Evolutionary conservation across 37 sponge, comb jelly and placozoan genomes (phyloP).

Genomic region (Corticium candelabrum): DNA sequence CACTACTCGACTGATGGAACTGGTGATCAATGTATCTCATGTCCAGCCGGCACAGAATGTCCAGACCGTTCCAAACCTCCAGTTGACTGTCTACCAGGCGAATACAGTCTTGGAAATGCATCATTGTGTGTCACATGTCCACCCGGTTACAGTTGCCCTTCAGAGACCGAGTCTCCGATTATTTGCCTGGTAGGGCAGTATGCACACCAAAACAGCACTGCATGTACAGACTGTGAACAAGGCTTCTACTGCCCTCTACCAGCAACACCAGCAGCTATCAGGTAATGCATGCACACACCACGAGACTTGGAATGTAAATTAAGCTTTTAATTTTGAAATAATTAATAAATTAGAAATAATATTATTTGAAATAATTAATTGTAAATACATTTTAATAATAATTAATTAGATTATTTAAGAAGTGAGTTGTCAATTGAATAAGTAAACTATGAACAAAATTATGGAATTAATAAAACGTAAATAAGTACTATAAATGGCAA

Average conservation of each 20-base stretch:
- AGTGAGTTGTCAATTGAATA: no score
- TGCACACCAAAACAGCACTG: neutral
- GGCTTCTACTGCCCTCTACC: neutral
- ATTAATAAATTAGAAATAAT: no score
- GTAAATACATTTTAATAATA: no score
- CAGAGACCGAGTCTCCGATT: neutral
- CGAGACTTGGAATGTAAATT: no score
- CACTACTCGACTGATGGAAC: neutral
- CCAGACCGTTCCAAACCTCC: neutral
- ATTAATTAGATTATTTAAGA: no score
- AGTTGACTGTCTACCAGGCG: neutral
- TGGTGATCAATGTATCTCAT: slow-evolving; percentile 11
- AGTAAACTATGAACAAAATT: no score
- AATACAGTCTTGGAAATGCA: neutral
- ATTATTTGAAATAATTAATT: neutral
- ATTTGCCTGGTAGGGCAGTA: slow-evolving; percentile 1
- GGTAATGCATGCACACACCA: neutral
- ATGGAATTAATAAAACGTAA: no score
- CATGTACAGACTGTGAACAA: neutral
- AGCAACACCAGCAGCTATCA: neutral
- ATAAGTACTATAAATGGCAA: no score
- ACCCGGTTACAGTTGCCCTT: neutral
- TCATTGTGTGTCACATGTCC: neutral
- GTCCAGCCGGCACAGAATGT: slow-evolving; percentile 6
- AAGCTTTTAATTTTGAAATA: no score